Evolutionary conservation across 2,797 vertebrate genomes (phyloP), one percentile per base, ranked within the genome.

Genomic region (Botia almorhae): DNA sequence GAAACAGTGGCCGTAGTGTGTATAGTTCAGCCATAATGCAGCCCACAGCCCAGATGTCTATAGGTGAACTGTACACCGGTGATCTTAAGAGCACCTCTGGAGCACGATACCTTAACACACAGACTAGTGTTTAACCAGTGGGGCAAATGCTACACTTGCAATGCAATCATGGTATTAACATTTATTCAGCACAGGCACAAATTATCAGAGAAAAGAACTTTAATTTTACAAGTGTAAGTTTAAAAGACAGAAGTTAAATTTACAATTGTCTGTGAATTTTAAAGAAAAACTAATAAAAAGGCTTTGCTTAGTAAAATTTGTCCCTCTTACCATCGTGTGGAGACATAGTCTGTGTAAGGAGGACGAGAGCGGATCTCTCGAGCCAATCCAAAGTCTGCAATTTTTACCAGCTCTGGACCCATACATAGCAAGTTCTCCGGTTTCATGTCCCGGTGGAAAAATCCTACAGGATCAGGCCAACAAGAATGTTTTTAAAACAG

Each of bases 21-120:
- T 99, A 99, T 0, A 99, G 90, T 70, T 99, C 98, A 2, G 97
- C 98, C 97, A 99, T 98, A 82, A 99, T 99, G 87, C 98, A 98
- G 83, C 98, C 98, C 58, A 99, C 95, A 7, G 98, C 98, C 98
- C 98, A 99, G 75, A 99, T 85, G 48, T 99, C 98, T 77, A 99
- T 98, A 63, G 98, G 97, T 76, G 97, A 98, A 85, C 96, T 98
- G 83, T 99, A 99, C 64, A 93, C 80, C 1, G 96, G 96, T 0
- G 97, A 99, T 78, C 97, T 91, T 36, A 99, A 88, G 85, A 99
- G 90, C 81, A 99, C 97, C 83, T 99, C 98, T 19, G 98, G 98
- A 76, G 97, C 98, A 12, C 98, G 95, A 79, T 99, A 99, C 98
- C 98, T 99, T 65, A 46, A 80, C 43, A 60, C 26, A 81, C 7